A percentile compares a stretch with the other conserved stretches of the same genome.
These are phyloP conservation scores for Anneissia japonica DNA, from an alignment of 35 echinoderm and acorn worm genomes.

Conservation along the genomic window DNA sequence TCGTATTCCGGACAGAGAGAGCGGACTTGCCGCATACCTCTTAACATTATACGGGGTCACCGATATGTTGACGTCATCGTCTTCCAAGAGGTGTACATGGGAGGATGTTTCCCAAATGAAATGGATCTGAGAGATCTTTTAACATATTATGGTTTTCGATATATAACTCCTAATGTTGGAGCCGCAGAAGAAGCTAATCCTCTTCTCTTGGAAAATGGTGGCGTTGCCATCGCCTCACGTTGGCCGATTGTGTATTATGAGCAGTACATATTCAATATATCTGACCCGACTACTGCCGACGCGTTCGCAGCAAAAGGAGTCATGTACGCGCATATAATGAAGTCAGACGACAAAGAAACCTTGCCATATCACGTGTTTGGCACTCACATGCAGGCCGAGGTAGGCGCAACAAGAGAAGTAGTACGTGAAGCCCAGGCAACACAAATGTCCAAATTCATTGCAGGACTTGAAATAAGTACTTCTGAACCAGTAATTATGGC, in stretches of 20 bases:
- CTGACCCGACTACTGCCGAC: not conserved
- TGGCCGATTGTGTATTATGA: slow-evolving; percentile 5
- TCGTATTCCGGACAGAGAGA: slow-evolving; percentile 47
- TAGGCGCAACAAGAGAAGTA: too few relatives aligned
- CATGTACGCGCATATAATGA: slow-evolving; percentile 1
- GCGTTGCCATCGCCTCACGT: slow-evolving; percentile 5
- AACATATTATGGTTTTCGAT: slow-evolving; percentile 54
- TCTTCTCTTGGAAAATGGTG: not conserved
- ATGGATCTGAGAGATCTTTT: slow-evolving; percentile 50
- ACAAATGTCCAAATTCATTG: not conserved
- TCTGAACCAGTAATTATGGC: not conserved
- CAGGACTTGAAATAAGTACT: not conserved
- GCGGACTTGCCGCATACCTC: slow-evolving; percentile 59
- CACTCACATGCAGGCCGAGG: slow-evolving; percentile 3
- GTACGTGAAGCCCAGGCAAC: not conserved
- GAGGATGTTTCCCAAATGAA: slow-evolving; percentile 53
- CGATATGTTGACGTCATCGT: slow-evolving; percentile 62
- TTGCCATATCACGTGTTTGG: not conserved
- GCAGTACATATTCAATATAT: not conserved
- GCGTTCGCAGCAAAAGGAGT: not conserved
- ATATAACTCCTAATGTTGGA: slow-evolving; percentile 51
- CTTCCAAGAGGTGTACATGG: slow-evolving; percentile 74
- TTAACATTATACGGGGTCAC: slow-evolving; percentile 27
- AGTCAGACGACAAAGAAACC: not conserved
- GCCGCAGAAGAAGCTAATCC: not conserved